These are phyloP conservation scores for Orthonevra nobilis DNA, from an alignment of 2,888 invertebrate genomes.

Conservation along the genomic window DNA sequence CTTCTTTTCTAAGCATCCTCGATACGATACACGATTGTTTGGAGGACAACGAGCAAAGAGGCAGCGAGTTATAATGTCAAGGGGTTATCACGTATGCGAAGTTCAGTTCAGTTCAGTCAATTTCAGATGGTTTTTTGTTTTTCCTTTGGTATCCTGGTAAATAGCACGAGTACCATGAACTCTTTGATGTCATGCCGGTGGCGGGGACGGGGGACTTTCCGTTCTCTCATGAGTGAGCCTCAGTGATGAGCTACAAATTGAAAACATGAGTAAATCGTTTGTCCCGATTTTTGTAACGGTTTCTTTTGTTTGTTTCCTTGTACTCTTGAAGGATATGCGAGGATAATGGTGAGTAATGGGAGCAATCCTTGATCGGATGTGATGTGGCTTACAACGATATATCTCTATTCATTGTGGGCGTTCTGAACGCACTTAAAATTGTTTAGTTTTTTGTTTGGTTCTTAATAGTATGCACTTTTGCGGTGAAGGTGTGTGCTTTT, in stretches of 20 bases:
- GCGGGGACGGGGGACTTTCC: slow-evolving; percentile 8
- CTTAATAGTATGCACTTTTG: too few relatives aligned
- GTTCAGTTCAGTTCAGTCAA: slow-evolving; percentile 24
- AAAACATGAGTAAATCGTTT: slow-evolving; percentile 66
- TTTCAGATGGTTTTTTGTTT: slow-evolving; percentile 39
- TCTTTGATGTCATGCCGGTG: slow-evolving; percentile 13
- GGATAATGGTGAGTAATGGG: slow-evolving; percentile 60
- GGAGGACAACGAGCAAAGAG: background rate
- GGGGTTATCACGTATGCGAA: slow-evolving; percentile 38
- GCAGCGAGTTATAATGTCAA: slow-evolving; percentile 37
- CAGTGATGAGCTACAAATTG: slow-evolving; percentile 68
- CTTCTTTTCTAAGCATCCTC: slow-evolving; percentile 17
- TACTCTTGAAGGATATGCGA: slow-evolving; percentile 28
- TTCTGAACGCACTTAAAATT: slow-evolving; percentile 30
- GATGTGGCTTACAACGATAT: slow-evolving; percentile 56
- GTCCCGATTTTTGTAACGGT: slow-evolving; percentile 46
- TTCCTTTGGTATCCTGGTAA: slow-evolving; percentile 25
- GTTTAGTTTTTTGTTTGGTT: too few relatives aligned
- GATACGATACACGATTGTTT: slow-evolving; percentile 5
- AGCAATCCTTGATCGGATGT: slow-evolving; percentile 63
- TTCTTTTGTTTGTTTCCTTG: background rate
- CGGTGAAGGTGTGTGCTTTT: too few relatives aligned
- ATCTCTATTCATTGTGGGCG: slow-evolving; percentile 33
- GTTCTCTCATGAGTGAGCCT: slow-evolving; percentile 47
- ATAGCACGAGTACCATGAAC: too few relatives aligned